Evolutionary conservation across 2,113 vertebrate species (phyloP).

Genomic region (Pithys albifrons): DNA sequence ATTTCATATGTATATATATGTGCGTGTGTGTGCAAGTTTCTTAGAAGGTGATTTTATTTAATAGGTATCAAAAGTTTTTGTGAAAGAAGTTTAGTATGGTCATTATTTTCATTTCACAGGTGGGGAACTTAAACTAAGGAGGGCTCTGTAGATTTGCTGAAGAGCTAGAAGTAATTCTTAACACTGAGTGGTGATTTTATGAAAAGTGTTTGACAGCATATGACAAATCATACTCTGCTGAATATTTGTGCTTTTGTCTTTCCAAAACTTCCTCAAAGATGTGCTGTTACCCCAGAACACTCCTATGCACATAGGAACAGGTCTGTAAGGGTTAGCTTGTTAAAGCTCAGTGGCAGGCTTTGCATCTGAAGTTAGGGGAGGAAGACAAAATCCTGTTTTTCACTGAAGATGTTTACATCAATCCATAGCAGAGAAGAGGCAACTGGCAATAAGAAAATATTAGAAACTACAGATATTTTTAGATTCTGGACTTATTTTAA

Average conservation of each 20-base stretch:
- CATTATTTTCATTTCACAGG: not conserved
- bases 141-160: not conserved
- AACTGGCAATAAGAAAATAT: not conserved
- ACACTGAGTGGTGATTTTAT: not conserved
- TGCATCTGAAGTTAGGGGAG: not conserved
- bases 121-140: not conserved
- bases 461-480: not conserved
- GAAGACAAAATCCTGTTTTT: not conserved
- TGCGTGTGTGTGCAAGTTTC: not conserved
- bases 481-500: not conserved
- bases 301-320: not conserved
- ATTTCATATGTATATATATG: not conserved
- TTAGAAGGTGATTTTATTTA: not conserved
- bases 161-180: not conserved
- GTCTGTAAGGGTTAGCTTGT: not conserved
- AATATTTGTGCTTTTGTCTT: not conserved
- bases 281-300: not conserved
- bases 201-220: not conserved
- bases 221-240: not conserved
- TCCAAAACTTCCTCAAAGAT: not conserved
- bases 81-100: not conserved
- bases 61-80: not conserved
- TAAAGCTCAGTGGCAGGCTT: not conserved
- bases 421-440: not conserved
- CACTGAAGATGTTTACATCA: not conserved